These are phyloP conservation scores for Sipha flava DNA, from an alignment of 1,140 invertebrate species.

Conservation along the genomic window DNA sequence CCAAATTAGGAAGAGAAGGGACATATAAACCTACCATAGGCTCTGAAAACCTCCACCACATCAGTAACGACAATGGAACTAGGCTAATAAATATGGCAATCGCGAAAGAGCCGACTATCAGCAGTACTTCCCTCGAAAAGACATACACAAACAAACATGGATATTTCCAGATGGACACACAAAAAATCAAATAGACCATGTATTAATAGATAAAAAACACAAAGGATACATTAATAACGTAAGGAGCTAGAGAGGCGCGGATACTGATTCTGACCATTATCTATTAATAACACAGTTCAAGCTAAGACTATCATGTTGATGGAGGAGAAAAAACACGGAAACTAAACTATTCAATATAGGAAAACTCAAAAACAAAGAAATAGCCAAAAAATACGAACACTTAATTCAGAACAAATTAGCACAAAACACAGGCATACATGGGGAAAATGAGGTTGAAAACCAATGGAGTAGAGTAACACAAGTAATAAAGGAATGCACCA, in stretches of 20 bases:
- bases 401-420: background rate
- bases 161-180: slow-evolving; percentile 33
- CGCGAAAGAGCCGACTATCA: too few species aligned
- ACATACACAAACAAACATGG: slow-evolving; percentile 38
- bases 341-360: too few species aligned
- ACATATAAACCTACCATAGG: too few species aligned
- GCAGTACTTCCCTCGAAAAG: slow-evolving; percentile 35
- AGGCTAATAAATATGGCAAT: background rate
- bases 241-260: slow-evolving; percentile 25
- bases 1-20: too few species aligned
- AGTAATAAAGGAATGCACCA: background rate
- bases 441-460: background rate
- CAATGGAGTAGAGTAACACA: background rate
- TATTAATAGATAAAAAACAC: slow-evolving; percentile 32
- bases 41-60: background rate
- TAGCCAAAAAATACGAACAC: background rate
- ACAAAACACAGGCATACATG: background rate
- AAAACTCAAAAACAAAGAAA: too few species aligned
- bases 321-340: too few species aligned
- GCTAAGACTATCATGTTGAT: too few species aligned
- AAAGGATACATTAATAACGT: slow-evolving; percentile 14
- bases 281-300: background rate
- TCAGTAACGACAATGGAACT: background rate
- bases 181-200: slow-evolving; percentile 36
- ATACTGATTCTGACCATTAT: background rate